Conservation (phyloP, 1,140 invertebrate species). For the Cataglyphis hispanica region DNA sequence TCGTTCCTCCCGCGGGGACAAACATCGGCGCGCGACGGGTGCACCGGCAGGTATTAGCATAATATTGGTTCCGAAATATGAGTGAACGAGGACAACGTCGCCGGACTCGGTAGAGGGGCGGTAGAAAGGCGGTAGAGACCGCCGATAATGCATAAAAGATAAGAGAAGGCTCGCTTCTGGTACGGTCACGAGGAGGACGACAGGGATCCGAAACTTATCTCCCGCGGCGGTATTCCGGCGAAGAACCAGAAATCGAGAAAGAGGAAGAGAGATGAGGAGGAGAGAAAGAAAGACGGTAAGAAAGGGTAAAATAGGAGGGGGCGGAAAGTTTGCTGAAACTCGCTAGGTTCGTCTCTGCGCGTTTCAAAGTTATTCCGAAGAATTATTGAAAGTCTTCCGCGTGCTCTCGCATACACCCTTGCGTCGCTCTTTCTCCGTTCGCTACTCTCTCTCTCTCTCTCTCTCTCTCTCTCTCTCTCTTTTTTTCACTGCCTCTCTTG, state of each 20-base stretch:
- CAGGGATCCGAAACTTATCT: constrained; percentile 70
- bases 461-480: constrained; percentile 7
- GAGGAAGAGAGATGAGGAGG: constrained; percentile 39
- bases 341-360: constrained; percentile 68
- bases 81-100: constrained; percentile 65
- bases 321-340: constrained; percentile 74
- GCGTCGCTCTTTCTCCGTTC: neutral
- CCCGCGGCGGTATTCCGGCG: constrained; percentile 41
- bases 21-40: constrained; percentile 52
- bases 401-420: constrained; percentile 17
- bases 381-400: constrained; percentile 80
- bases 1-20: constrained; percentile 56
- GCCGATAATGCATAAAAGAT: constrained; percentile 83
- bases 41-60: constrained; percentile 76
- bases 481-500: constrained; percentile 36
- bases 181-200: constrained; percentile 58
- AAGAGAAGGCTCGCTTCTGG: constrained; percentile 71
- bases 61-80: constrained; percentile 82
- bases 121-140: constrained; percentile 28
- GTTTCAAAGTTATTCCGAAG: constrained; percentile 80
- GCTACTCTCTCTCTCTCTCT: neutral
- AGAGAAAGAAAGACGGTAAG: constrained; percentile 3
- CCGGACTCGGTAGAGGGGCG: constrained; percentile 11
- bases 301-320: constrained; percentile 32
- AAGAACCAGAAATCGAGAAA: constrained; percentile 47